Percentiles rank a stretch among this genome's conserved stretches.
Conservation (phyloP, 2,888 invertebrate species). For the Carterocephalus palaemon region DNA sequence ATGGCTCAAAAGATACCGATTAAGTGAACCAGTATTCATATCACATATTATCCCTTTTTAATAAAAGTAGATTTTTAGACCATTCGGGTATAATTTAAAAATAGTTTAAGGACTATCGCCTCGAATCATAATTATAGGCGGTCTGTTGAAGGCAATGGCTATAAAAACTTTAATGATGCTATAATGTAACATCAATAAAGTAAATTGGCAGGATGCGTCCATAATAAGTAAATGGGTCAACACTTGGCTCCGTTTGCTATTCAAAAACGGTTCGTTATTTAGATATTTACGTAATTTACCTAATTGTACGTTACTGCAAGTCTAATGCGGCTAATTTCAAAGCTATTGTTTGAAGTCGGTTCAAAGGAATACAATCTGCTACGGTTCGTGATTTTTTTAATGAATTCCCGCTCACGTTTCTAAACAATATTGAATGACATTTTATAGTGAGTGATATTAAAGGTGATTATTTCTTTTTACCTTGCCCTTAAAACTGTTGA, state of each 20-base stretch:
- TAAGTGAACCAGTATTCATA: slow-evolving; percentile 49
- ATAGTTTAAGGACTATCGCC: slow-evolving; percentile 68
- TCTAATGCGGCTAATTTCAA: slow-evolving; percentile 18
- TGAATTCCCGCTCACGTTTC: slow-evolving; percentile 51
- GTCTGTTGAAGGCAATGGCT: slow-evolving; percentile 54
- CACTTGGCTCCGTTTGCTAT: slow-evolving; percentile 45
- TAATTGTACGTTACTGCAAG: slow-evolving; percentile 33
- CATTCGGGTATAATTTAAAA: slow-evolving; percentile 64
- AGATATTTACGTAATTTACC: slow-evolving; percentile 28
- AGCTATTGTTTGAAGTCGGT: slow-evolving; percentile 24
- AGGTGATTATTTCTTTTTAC: no score
- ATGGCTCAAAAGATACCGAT: slow-evolving; percentile 50
- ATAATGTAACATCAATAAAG: slow-evolving; percentile 73
- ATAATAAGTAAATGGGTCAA: slow-evolving; percentile 65
- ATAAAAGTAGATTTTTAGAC: slow-evolving; percentile 60
- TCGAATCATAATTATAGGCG: slow-evolving; percentile 68
- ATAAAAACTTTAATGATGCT: slow-evolving; percentile 71
- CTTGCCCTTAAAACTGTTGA: slow-evolving; percentile 59
- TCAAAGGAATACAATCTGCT: slow-evolving; percentile 28
- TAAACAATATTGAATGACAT: slow-evolving; percentile 43
- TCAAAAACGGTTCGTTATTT: slow-evolving; percentile 27
- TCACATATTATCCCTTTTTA: slow-evolving; percentile 50
- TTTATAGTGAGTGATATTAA: slow-evolving; percentile 49
- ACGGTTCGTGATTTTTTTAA: slow-evolving; percentile 41
- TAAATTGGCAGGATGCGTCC: slow-evolving; percentile 72